Evolutionary conservation across 2,888 invertebrate species (phyloP), one percentile per base, ranked within the genome.

Genomic region (Epirrita christyi): DNA sequence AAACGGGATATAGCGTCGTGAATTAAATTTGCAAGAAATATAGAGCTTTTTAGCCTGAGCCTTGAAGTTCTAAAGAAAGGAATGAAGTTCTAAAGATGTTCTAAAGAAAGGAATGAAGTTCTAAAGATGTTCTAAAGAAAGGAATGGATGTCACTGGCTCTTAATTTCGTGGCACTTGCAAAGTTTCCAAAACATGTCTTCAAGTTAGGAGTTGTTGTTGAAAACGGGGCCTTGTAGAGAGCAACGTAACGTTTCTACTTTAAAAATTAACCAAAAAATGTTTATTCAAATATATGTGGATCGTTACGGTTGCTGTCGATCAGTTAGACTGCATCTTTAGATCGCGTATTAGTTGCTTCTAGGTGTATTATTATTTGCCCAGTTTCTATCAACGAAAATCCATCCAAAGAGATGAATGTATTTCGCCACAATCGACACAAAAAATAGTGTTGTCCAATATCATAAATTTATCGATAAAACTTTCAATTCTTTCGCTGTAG

Each of bases 371-470:
- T 55, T 15, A 51, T 55, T 59, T 50, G 36, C 59, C 54, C 50
- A 43, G 50, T 54, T 46, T 58, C 44, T 40, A 59, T 51, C 48
- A 55, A 60, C 56, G 49, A 53, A 47, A 47, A 43, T 53, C 34
- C 53, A 60, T 56, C 49, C 51, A 55, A 44, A 36, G 40, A 27
- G 43, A 48, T 48, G 44, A 36, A 46, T 44, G 4, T 21, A 34
- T 53, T 56, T 54, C 48, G 38, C 13, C 34, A 37, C 45, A 13
- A 41, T 42, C 38, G 27, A 44, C 37, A 55, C 29, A 21, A 21
- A 21, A 29, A 45, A 37, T 49, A 50, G 46, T 50, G 51, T 34
- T 59, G 55, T 59, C 34, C 8, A 37, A 48, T 44, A 53, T 52
- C 29, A 46, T 36, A 10, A 29, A 15, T 52, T 10, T 49, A 56